Conservation (phyloP, 2,113 vertebrate species). For the Baryphthengus martii region DNA sequence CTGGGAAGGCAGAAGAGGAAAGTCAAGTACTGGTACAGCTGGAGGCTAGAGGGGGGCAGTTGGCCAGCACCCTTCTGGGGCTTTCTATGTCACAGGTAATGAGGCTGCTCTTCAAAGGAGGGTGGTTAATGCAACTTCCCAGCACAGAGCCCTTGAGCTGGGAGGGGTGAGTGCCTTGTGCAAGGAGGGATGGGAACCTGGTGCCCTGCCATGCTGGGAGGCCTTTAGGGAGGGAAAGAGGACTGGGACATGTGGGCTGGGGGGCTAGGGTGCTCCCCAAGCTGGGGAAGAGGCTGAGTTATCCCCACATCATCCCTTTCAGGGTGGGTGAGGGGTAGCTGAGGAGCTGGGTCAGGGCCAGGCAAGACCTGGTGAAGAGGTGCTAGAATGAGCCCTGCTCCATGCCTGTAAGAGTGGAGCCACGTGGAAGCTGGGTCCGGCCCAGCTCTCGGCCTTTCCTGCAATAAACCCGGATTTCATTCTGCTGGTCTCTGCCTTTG, state of each 20-base stretch:
- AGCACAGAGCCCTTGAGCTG: accelerated
- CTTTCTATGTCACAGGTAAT: accelerated
- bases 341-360: background rate
- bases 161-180: background rate
- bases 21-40: background rate
- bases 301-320: too few species aligned
- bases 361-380: background rate
- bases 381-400: background rate
- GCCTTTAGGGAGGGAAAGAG: background rate
- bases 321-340: background rate
- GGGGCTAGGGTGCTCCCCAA: background rate
- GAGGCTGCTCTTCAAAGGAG: background rate
- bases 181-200: background rate
- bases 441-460: background rate
- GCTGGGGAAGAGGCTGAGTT: background rate
- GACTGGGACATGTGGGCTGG: background rate
- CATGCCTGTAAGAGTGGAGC: background rate
- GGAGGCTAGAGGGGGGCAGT: background rate
- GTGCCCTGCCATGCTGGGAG: background rate
- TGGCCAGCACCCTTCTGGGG: background rate
- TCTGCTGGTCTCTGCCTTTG: background rate
- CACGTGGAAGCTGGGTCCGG: background rate
- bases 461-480: slow-evolving; percentile 46
- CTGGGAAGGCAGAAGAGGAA: background rate
- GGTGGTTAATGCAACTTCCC: background rate